Base-by-base conservation (phyloP, 2,888 invertebrate species). In the Bellardia bayeri region DNA sequence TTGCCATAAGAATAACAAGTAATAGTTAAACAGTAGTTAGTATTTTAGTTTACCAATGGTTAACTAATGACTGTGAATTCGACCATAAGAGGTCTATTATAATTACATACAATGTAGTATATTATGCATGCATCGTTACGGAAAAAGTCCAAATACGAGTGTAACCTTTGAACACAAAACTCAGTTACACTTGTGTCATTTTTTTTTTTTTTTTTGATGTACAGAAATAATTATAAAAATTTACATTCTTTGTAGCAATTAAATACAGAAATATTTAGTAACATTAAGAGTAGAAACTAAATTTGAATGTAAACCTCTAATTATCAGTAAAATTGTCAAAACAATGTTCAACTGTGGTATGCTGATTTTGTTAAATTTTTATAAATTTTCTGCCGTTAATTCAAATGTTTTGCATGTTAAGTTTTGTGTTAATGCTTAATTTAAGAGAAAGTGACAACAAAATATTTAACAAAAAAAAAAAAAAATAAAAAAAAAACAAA, bases 391-490 rank as follows among this genome's bases (percentile, higher is more conserved):
- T n/a, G 16, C 14, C 7, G 33, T 37, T 37, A 37, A 40, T n/a
- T 69, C 49, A 37, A 30, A 23, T 6, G 11, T 54, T 63, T 61
- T 61, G 61, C 45, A 49, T 78, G 64, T 11, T 56, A n/a, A 56
- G 56, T 16, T 58, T 40, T 14, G 13, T 33, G 33, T 64, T 33
- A 45, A 58, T 14, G 72, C 72, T 58, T 16, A 82, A 49, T 61
- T 80, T 69, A 64, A 76, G 85, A 81, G 85, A 85, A 85, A 85
- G 85, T 85, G 74, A 23, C 83, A 80, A 85, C 71, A 80, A 71
- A 80, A 63, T 68, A 72, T 58, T 71, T 61, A 56, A n/a, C 30
- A n/a, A 58, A 30, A 42, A 37, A 13, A 75, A 51, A 14, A 76
- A 64, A 42, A n/a, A n/a, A n/a, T n/a, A 30, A 42, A 37, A 13